Base-by-base conservation (phyloP, 2,888 invertebrate species). In the Blomia tropicalis region DNA sequence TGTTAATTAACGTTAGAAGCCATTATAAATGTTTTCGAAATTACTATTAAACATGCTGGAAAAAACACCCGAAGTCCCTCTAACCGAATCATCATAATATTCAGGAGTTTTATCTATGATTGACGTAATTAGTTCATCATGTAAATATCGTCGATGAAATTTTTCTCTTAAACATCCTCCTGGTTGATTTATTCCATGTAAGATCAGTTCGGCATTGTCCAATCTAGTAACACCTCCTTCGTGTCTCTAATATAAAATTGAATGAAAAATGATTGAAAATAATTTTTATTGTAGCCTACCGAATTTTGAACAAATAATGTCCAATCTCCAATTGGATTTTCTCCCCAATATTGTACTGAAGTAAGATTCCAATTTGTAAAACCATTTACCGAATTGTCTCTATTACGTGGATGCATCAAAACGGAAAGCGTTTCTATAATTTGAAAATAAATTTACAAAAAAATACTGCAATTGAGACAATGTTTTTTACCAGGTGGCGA, bases 301-400 rank as follows among this genome's bases (percentile, higher is more conserved):
- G 73, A 67, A 66, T 79, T 79, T 36, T 71, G 67, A 5, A 73
- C 62, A 4, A 69, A 60, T 0, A 74, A 63, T 29, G 61, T 69
- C 76, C 76, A 75, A 43, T 63, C 70, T 1, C 91, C 91, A 11
- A 71, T 71, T 0, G 88, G 82, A 65, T 79, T 74, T 74, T 92
- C 92, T 0, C 88, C 90, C 92, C 92, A 93, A 1, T 84, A 85
- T 69, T 86, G 88, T 0, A 90, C 86, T 0, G 89, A 87, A 79
- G 85, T 85, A 70, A 93, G 83, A 5, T 82, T 83, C 92, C 92
- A 93, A 69, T 82, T 79, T 4, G 72, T 69, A 71, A 90, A 89
- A 2, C 89, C 90, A 7, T 77, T 75, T 0, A 72, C 71, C 0
- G 87, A 87, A 23, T 74, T 72, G 71, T 92, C 91, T 58, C 79